Evolutionary conservation across 2,888 invertebrate species (phyloP), one percentile per base, ranked within the genome.

Genomic region (Idaea straminata): DNA sequence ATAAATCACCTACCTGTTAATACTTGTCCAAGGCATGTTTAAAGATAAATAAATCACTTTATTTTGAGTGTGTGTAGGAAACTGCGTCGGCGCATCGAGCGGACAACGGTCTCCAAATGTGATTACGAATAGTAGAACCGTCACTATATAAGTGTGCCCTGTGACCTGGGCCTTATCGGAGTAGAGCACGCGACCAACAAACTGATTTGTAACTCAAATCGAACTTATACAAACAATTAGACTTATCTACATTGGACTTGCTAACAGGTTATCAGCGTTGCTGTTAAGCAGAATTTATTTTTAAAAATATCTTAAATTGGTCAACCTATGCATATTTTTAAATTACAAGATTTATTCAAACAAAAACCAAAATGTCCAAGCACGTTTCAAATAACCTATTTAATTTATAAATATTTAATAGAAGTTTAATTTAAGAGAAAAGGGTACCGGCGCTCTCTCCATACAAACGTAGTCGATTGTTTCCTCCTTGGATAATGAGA

Each of bases 21-120:
- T 86, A 80, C 91, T 92, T 66, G 92, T 87, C 92, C 92, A 92
- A 78, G 92, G 92, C 92, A 92, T 92, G 77, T 84, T 84, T 68
- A 59, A 67, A 65, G 63, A 63, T 72, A 69, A 77, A 74, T 64
- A 71, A 77, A 75, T 79, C 89, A 91, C 87, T 91, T 91, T 72
- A 91, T 90, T 85, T 90, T 90, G 65, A 91, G 80, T 47, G 87
- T 87, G 75, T 91, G 88, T 74, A 91, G 81, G 79, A 90, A 91
- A 78, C 89, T 80, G 73, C 92, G 89, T 76, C 88, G 81, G 66
- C 74, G 80, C 88, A 89, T 90, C 76, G 73, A 83, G 79, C 47
- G 59, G 75, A 76, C 69, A 69, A 72, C 57, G 71, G 70, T 73
- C 75, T 74, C 78, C 78, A 77, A 88, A 84, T 91, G 85, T 79